A percentile compares a stretch with the other conserved stretches of the same genome.
Evolutionary conservation across 2,888 invertebrate genomes (phyloP).

Genomic region (Caenorhabditis virilis): DNA sequence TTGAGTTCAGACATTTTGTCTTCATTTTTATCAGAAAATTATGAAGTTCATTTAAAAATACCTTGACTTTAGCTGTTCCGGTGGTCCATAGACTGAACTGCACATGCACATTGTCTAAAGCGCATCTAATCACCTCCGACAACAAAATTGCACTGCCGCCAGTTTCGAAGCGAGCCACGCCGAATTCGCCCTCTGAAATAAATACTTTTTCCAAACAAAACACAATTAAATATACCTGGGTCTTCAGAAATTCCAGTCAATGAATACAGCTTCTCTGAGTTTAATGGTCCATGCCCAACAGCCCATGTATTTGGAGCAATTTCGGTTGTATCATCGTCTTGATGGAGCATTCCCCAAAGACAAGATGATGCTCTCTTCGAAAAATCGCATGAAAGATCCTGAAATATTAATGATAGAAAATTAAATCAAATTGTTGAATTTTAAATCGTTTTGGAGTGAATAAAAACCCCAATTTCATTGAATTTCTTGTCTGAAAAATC

Average conservation of each 20-base stretch:
- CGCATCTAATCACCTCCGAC: constrained; percentile 54
- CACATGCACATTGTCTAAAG: constrained; percentile 44
- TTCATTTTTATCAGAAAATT: too few relatives aligned
- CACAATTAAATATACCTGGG: constrained; percentile 41
- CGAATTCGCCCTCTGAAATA: constrained; percentile 56
- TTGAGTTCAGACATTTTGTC: constrained; percentile 5
- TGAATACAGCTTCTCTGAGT: constrained; percentile 60
- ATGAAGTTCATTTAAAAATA: too few relatives aligned
- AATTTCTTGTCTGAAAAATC: too few relatives aligned
- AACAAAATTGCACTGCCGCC: constrained; percentile 49
- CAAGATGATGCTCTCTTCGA: constrained; percentile 61
- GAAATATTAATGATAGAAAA: constrained; percentile 8
- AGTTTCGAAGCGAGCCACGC: constrained; percentile 56
- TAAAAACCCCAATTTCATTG: too few relatives aligned
- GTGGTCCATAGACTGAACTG: constrained; percentile 53
- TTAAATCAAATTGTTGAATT: too few relatives aligned
- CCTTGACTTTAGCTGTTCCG: constrained; percentile 48
- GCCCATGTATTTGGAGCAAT: constrained; percentile 51
- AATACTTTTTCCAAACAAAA: background rate
- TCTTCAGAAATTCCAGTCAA: constrained; percentile 53
- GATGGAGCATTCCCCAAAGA: constrained; percentile 56
- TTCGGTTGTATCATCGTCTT: constrained; percentile 37
- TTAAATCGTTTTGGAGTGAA: too few relatives aligned
- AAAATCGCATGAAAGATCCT: constrained; percentile 65
- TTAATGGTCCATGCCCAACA: constrained; percentile 62